A percentile compares a stretch with the other conserved stretches of the same genome.
These are phyloP conservation scores for Nothoprocta pentlandii DNA, from an alignment of 2,113 vertebrate species.

Conservation along the genomic window DNA sequence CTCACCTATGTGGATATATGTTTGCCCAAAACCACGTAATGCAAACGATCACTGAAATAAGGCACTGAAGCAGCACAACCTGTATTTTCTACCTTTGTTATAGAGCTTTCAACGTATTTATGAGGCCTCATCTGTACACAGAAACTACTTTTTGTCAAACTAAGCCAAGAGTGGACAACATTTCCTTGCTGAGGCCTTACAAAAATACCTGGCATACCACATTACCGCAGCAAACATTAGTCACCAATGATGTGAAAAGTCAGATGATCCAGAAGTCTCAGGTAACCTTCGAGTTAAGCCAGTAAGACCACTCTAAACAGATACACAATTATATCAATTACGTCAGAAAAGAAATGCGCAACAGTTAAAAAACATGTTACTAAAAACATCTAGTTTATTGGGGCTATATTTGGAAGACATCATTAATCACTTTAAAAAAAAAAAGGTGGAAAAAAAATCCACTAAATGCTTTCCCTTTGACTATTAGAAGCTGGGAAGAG, in stretches of 20 bases:
- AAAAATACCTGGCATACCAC: background rate
- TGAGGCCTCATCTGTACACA: background rate
- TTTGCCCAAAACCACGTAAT: slow-evolving; percentile 9
- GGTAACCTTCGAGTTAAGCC: slow-evolving; percentile 36
- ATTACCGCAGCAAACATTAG: background rate
- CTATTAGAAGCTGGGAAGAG: background rate
- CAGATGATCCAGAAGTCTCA: background rate
- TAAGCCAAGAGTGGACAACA: background rate
- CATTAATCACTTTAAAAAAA: background rate
- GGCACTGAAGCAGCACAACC: background rate
- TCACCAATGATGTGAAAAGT: background rate
- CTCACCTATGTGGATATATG: background rate
- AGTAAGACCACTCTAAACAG: slow-evolving; percentile 24
- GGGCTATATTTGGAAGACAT: slow-evolving; percentile 8
- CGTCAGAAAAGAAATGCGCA: background rate
- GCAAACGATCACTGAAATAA: background rate
- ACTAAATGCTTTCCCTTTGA: background rate
- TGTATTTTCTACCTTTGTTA: background rate
- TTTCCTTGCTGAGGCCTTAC: background rate
- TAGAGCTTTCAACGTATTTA: background rate
- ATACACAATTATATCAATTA: background rate
- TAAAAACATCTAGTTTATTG: background rate
- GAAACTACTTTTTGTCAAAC: background rate
- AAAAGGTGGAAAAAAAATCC: background rate
- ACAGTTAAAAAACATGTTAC: slow-evolving; percentile 27